Conservation (phyloP, 2,113 vertebrate species). For the Rhynchopsitta pachyrhyncha region DNA sequence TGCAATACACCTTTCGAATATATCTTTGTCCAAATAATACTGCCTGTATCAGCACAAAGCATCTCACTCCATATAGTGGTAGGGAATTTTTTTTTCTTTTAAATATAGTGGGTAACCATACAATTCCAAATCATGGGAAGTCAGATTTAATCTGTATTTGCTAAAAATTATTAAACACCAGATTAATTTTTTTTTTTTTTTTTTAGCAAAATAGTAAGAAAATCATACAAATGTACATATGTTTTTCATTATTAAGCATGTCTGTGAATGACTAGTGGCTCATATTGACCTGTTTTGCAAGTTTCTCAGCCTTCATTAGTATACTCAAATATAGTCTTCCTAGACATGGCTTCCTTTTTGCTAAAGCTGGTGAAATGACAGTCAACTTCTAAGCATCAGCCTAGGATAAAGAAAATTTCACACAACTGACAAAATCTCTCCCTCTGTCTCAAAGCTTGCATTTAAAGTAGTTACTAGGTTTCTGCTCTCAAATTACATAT, state of each 20-base stretch:
- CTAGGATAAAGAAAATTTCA: neutral
- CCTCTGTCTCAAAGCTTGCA: neutral
- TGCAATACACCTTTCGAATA: neutral
- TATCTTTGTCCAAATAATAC: neutral
- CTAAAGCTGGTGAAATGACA: neutral
- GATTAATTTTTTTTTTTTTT: neutral
- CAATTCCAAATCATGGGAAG: neutral
- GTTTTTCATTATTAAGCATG: neutral
- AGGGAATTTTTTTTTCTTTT: neutral
- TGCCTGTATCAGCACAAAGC: neutral
- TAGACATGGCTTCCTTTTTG: neutral
- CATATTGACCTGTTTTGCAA: neutral
- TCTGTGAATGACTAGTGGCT: neutral
- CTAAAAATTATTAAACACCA: neutral
- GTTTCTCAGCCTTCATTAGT: neutral
- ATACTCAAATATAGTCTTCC: neutral
- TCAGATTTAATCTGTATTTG: neutral
- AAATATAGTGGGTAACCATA: neutral
- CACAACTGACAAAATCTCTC: neutral
- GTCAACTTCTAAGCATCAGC: neutral
- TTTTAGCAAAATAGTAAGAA: neutral
- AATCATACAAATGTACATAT: rapidly evolving
- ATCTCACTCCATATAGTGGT: rapidly evolving
- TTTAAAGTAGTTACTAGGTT: neutral
- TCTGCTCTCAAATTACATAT: neutral